Evolutionary conservation across 2,888 invertebrate species (phyloP), one percentile per base, ranked within the genome.

Genomic region (Drosophila dives): DNA sequence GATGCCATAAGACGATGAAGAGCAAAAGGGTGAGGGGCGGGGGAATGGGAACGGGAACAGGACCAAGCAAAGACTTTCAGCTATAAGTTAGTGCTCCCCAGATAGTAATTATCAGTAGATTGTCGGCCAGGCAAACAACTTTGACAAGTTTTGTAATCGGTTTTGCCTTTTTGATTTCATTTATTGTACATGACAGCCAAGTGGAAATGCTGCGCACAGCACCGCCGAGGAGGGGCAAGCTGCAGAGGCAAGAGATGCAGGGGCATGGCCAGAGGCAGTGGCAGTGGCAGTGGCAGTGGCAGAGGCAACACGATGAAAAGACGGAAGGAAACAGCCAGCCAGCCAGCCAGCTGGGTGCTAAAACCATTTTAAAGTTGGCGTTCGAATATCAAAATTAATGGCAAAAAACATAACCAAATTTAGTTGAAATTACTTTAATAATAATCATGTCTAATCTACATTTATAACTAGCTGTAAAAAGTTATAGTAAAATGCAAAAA

Each of bases 41-140:
- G 45, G 49, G 36, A 23, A 40, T 11, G 55, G 50, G 55, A 40
- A 40, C 10, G 62, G 45, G 40, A 42, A 49, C 15, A 15, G 36
- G 36, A 17, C 15, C 36, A n/a, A 23, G 55, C 55, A 63, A 69
- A 32, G 74, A 58, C 62, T 60, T 36, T 23, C 51, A 53, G 75
- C 72, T 75, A 87, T 86, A 88, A 84, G 84, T 88, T 87, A 90
- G 86, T 86, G 80, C 74, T 87, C 86, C 86, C 90, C 81, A 86
- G 86, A 86, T 88, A 88, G 90, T 88, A 90, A 87, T 87, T 87
- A 90, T 87, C 89, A 84, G 80, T 80, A 79, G 86, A 88, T 86
- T 88, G 86, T 88, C 74, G 82, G 75, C 69, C 77, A 75, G 79
- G 64, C 65, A 72, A 82, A 71, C 63, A 85, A 85, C 72, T 88